Evolutionary conservation across 2,888 invertebrate species (phyloP).

Genomic region (Empis livida): DNA sequence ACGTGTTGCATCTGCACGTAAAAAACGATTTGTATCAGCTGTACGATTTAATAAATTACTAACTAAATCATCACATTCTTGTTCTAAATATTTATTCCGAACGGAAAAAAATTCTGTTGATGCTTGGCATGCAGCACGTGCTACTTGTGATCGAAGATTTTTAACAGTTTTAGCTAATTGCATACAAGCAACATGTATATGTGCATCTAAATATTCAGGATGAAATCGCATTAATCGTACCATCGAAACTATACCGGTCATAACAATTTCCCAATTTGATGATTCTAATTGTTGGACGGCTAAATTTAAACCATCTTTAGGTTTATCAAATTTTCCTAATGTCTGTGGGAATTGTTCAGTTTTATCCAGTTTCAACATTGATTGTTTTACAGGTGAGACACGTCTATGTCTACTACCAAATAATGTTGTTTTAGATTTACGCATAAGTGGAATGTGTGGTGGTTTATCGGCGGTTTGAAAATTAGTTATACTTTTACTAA

Average conservation of each 20-base stretch:
- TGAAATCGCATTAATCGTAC: conserved; percentile 56
- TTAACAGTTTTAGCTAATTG: conserved; percentile 64
- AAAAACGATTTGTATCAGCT: conserved; percentile 87
- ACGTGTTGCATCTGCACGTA: conserved; percentile 69
- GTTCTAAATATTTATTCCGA: conserved; percentile 43
- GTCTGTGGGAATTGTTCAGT: conserved; percentile 26
- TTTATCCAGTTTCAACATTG: conserved; percentile 22
- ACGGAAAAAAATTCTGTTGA: conserved; percentile 65
- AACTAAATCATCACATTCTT: conserved; percentile 79
- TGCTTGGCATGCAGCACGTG: conserved; percentile 74
- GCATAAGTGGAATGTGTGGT: conserved; percentile 23
- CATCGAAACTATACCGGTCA: conserved; percentile 56
- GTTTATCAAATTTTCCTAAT: conserved; percentile 46
- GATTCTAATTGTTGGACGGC: conserved; percentile 53
- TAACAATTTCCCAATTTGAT: conserved; percentile 67
- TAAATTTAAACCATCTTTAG: conserved; percentile 49
- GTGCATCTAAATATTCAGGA: conserved; percentile 45
- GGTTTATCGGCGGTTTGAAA: conserved; percentile 7
- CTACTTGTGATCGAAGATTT: conserved; percentile 86
- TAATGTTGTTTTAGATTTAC: conserved; percentile 30
- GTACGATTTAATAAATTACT: conserved; percentile 71
- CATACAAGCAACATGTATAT: conserved; percentile 58
- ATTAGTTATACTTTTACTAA: conserved; percentile 12
- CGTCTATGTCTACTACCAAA: conserved; percentile 26
- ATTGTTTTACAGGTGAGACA: conserved; percentile 30